phyloP scores from a whole-genome alignment of 2,888 invertebrate genomes.

The Dione vanillae region DNA sequence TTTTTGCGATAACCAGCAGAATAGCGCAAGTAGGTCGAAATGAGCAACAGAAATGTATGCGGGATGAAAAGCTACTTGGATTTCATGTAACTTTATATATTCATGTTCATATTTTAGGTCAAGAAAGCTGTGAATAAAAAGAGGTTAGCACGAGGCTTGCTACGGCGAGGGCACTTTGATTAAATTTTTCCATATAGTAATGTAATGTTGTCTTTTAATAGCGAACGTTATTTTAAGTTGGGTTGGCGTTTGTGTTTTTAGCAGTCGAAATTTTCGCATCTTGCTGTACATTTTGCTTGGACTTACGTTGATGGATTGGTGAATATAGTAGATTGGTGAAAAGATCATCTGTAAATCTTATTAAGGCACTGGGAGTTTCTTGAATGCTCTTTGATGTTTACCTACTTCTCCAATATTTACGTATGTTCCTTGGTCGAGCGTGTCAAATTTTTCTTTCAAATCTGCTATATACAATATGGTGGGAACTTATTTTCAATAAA shows the following conservation, averaged over 20 bases:
- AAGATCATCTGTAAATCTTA: too few species aligned
- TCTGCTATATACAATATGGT: too few species aligned
- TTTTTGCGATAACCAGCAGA: constrained; percentile 14
- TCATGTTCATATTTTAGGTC: constrained; percentile 25
- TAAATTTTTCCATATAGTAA: constrained; percentile 6
- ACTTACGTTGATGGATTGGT: too few species aligned
- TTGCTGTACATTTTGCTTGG: not conserved
- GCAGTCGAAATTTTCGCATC: too few species aligned
- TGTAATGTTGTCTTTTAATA: constrained; percentile 5
- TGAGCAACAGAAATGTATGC: constrained; percentile 20
- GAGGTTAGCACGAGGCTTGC: not conserved
- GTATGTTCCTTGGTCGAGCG: too few species aligned
- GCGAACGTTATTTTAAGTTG: not conserved
- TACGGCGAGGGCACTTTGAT: constrained; percentile 14
- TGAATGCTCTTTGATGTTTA: too few species aligned
- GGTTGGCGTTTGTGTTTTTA: too few species aligned
- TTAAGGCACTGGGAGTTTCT: too few species aligned
- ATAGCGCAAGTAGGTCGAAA: constrained; percentile 24
- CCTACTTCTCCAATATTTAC: too few species aligned
- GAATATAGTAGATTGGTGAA: too few species aligned
- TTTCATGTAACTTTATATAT: constrained; percentile 27
- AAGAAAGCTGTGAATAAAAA: constrained; percentile 16
- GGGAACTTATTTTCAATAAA: too few species aligned
- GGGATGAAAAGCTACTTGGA: constrained; percentile 25
- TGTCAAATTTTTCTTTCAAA: too few species aligned